A percentile compares a stretch with the other conserved stretches of the same genome.
phyloP scores from a whole-genome alignment of 37 sponge, comb jelly and placozoan species.

The Beroe ovata region DNA sequence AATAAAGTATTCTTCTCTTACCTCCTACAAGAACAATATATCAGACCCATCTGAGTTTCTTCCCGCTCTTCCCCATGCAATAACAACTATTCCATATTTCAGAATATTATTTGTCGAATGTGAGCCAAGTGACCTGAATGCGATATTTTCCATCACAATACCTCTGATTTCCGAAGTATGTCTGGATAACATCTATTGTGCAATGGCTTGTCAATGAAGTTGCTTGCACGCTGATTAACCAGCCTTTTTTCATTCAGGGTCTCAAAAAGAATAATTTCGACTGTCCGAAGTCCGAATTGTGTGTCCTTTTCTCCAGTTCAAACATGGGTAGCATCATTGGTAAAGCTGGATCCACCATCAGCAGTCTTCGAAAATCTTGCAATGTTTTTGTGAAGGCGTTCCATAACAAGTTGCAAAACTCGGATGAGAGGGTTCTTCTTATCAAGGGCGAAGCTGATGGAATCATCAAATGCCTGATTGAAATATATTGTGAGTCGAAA shows the following conservation, averaged over 20 bases:
- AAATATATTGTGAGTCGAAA: neutral
- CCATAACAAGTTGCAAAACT: slow-evolving; percentile 39
- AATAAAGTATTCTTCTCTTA: too few relatives aligned
- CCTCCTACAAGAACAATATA: too few relatives aligned
- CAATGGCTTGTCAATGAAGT: too few relatives aligned
- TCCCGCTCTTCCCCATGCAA: too few relatives aligned
- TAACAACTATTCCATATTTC: too few relatives aligned
- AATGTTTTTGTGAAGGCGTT: slow-evolving; percentile 30
- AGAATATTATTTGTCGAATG: neutral
- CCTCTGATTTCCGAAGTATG: neutral
- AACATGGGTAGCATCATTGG: slow-evolving; percentile 57
- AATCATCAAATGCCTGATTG: neutral
- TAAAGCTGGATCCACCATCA: slow-evolving; percentile 31
- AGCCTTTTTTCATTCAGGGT: slow-evolving; percentile 2
- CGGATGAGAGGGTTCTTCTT: slow-evolving; percentile 39
- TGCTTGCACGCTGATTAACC: too few relatives aligned
- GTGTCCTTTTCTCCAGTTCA: slow-evolving; percentile 29
- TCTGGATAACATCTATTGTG: too few relatives aligned
- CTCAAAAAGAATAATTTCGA: neutral
- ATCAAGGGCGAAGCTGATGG: slow-evolving; percentile 19
- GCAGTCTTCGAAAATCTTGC: neutral
- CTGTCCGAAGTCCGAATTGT: slow-evolving; percentile 3
- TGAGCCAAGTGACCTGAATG: neutral
- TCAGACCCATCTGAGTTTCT: too few relatives aligned
- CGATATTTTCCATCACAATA: slow-evolving; percentile 1